A percentile compares a stretch with the other conserved stretches of the same genome.
Conservation (phyloP, 92 coral and sea anemone species). For the Palythoa grandis region DNA sequence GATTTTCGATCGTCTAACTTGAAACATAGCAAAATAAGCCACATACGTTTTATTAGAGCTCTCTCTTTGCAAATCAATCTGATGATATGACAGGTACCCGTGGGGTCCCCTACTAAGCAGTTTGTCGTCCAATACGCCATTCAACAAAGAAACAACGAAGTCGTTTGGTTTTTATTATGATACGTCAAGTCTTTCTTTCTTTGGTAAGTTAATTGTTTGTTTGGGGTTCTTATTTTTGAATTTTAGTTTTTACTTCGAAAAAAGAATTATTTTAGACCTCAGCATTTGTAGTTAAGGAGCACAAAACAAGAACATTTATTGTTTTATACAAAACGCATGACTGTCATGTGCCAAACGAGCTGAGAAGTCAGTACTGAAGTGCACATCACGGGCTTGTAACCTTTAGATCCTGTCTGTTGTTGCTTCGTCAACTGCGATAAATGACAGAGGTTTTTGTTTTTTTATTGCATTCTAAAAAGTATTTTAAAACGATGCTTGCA, state of each 20-base stretch:
- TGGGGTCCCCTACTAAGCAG: not conserved
- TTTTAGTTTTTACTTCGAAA: not conserved
- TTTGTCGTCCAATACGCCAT: not conserved
- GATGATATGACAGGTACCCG: too few species aligned
- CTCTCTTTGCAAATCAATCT: too few species aligned
- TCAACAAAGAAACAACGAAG: not conserved
- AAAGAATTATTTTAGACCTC: not conserved
- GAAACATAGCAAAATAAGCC: too few species aligned
- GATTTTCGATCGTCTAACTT: too few species aligned
- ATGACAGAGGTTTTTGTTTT: not conserved
- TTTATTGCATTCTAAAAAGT: not conserved
- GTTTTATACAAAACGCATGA: not conserved
- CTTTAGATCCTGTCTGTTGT: not conserved
- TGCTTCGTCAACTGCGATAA: not conserved
- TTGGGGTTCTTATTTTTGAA: not conserved
- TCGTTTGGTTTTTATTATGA: not conserved
- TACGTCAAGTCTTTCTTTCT: not conserved
- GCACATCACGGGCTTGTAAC: not conserved
- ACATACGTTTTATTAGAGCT: too few species aligned
- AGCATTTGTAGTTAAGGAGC: not conserved
- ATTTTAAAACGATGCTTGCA: not conserved
- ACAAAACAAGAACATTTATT: not conserved
- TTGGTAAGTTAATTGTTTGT: not conserved
- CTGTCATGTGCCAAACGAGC: not conserved
- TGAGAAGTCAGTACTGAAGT: not conserved